Evolutionary conservation across 2,888 invertebrate species (phyloP).

Genomic region (Julus scandinavius): DNA sequence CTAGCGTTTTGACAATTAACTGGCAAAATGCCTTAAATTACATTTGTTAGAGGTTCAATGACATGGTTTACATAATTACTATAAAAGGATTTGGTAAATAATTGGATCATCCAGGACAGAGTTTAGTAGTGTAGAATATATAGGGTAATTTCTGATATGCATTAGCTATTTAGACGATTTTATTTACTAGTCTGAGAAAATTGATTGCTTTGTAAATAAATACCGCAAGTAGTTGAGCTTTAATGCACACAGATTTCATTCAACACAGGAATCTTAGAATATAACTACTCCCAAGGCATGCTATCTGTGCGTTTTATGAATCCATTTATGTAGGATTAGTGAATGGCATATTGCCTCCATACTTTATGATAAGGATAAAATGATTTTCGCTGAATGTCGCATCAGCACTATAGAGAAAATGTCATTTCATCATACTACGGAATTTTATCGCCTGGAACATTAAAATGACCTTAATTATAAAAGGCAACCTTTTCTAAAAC

Average conservation of each 20-base stretch:
- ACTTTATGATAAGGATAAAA: neutral
- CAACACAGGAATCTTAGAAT: neutral
- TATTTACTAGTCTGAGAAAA: neutral
- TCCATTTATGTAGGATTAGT: slow-evolving; percentile 1
- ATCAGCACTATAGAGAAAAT: slow-evolving; percentile 37
- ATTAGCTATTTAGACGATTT: neutral
- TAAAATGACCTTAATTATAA: slow-evolving; percentile 32
- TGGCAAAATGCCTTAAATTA: too few relatives aligned
- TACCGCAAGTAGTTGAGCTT: too few relatives aligned
- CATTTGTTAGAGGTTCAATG: neutral
- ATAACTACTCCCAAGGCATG: neutral
- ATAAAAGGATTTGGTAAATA: too few relatives aligned
- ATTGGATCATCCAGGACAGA: too few relatives aligned
- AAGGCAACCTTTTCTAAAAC: neutral
- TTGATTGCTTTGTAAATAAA: too few relatives aligned
- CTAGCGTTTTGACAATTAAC: too few relatives aligned
- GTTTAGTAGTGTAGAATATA: too few relatives aligned
- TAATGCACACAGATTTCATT: neutral
- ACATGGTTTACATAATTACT: neutral
- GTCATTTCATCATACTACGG: slow-evolving; percentile 8
- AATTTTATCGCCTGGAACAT: slow-evolving; percentile 38
- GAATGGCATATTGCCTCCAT: neutral
- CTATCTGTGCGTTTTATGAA: neutral
- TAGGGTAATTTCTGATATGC: too few relatives aligned
- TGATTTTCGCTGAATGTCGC: neutral